phyloP scores from a whole-genome alignment of 2,888 invertebrate species.

The Leptopilina myrica region DNA sequence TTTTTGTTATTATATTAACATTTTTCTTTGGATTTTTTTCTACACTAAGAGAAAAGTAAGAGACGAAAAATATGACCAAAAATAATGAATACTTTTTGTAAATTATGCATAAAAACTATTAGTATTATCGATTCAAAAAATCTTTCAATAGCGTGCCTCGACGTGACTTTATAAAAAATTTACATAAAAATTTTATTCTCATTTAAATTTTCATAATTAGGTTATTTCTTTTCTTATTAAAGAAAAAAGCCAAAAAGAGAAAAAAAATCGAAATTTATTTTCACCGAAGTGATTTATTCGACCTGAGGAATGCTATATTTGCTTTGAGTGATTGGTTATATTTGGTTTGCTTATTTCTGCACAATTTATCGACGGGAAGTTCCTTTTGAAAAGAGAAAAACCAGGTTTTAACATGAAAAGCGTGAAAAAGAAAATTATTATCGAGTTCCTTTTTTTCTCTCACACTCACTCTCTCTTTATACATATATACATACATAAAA shows the following conservation, averaged over 20 bases:
- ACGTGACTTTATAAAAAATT: not conserved
- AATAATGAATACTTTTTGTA: no score
- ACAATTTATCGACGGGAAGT: slow-evolving; percentile 40
- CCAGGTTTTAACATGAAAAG: slow-evolving; percentile 38
- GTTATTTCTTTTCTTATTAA: slow-evolving; percentile 18
- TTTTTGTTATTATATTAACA: no score
- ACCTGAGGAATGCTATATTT: slow-evolving; percentile 38
- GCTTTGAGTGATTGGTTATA: slow-evolving; percentile 40
- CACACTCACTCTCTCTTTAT: no score
- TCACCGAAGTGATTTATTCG: slow-evolving; percentile 34
- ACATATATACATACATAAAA: not conserved
- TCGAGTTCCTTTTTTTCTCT: slow-evolving; percentile 1
- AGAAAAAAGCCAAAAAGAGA: no score
- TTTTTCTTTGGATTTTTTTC: no score
- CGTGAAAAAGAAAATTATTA: slow-evolving; percentile 25
- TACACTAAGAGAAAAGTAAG: no score
- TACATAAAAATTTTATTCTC: not conserved
- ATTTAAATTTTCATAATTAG: slow-evolving; percentile 22
- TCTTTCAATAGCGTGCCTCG: not conserved
- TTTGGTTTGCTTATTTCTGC: slow-evolving; percentile 40
- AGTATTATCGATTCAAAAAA: not conserved
- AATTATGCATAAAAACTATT: not conserved
- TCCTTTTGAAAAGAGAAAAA: slow-evolving; percentile 35
- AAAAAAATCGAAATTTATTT: slow-evolving; percentile 31
- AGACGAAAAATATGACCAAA: no score